phyloP scores from a whole-genome alignment of 2,888 invertebrate genomes.

The Chymomyza procnemis region DNA sequence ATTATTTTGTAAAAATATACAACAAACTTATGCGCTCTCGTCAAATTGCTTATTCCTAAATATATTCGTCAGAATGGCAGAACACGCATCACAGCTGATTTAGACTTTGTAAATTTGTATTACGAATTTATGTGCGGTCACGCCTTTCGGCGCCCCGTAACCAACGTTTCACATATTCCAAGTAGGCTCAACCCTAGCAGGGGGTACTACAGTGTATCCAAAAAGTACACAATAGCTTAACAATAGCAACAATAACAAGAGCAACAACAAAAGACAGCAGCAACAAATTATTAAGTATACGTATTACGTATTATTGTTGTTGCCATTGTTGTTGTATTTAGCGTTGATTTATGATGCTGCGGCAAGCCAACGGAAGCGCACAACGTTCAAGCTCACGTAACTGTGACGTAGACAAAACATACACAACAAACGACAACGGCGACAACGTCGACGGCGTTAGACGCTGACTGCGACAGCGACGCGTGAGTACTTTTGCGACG shows the following conservation, averaged over 20 bases:
- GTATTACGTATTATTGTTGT: slow-evolving; percentile 25
- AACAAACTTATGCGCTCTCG: too few relatives aligned
- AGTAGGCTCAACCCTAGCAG: slow-evolving; percentile 17
- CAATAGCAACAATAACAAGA: slow-evolving; percentile 23
- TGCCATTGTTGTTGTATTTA: slow-evolving; percentile 34
- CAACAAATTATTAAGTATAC: slow-evolving; percentile 10
- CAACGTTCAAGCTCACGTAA: slow-evolving; percentile 43
- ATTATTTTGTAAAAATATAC: too few relatives aligned
- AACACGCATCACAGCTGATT: too few relatives aligned
- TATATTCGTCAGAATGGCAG: too few relatives aligned
- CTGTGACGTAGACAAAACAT: slow-evolving; percentile 46
- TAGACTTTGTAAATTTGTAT: too few relatives aligned
- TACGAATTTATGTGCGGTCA: too few relatives aligned
- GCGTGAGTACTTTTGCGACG: background rate
- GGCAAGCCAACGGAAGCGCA: slow-evolving; percentile 62
- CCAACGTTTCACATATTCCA: background rate
- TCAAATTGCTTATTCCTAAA: too few relatives aligned
- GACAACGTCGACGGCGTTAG: background rate
- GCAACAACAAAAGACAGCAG: slow-evolving; percentile 7
- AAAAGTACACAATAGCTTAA: slow-evolving; percentile 43
- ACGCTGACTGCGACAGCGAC: background rate
- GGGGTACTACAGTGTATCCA: slow-evolving; percentile 34
- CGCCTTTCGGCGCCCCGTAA: too few relatives aligned
- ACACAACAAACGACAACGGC: slow-evolving; percentile 2
- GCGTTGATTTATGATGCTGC: slow-evolving; percentile 70